These are phyloP conservation scores for Ameiurus melas DNA, from an alignment of 2,113 vertebrate genomes.

Conservation along the genomic window DNA sequence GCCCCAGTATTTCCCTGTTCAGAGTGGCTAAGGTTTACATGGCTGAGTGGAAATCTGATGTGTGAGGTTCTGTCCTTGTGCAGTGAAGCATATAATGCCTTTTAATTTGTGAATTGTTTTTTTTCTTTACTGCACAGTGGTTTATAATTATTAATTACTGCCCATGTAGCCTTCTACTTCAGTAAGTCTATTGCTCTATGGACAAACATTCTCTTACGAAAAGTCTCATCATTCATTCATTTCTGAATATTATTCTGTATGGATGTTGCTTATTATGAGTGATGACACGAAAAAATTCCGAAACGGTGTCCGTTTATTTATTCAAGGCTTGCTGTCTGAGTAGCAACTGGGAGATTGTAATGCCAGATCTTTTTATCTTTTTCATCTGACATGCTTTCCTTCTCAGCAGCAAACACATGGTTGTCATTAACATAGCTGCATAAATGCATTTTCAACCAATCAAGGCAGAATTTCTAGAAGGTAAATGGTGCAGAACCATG, in stretches of 20 bases:
- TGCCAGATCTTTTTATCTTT: neutral
- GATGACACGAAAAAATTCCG: neutral
- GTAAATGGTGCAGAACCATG: slow-evolving; percentile 1
- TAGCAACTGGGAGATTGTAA: neutral
- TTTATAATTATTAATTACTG: slow-evolving; percentile 27
- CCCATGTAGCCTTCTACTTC: neutral
- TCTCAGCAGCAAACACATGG: slow-evolving; percentile 21
- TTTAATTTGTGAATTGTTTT: slow-evolving; percentile 26
- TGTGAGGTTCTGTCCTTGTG: slow-evolving; percentile 22
- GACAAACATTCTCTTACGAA: neutral
- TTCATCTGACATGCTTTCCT: neutral
- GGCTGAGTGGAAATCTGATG: slow-evolving; percentile 11
- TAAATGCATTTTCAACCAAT: neutral
- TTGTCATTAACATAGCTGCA: neutral
- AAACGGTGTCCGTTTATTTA: neutral
- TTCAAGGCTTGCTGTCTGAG: neutral
- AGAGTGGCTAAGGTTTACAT: slow-evolving; percentile 6
- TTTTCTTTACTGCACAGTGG: neutral
- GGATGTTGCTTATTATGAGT: neutral
- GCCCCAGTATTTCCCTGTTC: neutral
- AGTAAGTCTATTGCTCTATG: neutral
- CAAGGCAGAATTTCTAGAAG: slow-evolving; percentile 16
- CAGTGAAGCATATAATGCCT: slow-evolving; percentile 17
- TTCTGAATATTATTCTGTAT: neutral
- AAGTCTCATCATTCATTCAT: neutral